Evolutionary conservation across 1,140 invertebrate genomes (phyloP), one percentile per base, ranked within the genome.

Genomic region (Camponotus pennsylvanicus): DNA sequence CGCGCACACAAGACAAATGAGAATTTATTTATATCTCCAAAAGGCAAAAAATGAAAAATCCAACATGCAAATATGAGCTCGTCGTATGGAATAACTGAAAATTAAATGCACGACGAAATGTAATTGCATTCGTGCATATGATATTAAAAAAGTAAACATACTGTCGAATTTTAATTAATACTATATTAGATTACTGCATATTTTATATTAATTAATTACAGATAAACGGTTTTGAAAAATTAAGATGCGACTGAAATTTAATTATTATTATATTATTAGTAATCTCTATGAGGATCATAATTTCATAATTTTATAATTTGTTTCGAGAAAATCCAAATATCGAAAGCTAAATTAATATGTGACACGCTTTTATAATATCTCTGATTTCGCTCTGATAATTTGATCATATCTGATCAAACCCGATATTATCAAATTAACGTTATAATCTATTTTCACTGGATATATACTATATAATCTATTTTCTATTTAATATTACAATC

Each of bases 91-190:
- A 83, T 83, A 75, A 83, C 55, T 83, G 69, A 83, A 83, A 83
- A 83, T 83, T 83, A 73, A 83, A 83, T 73, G 32, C n/a, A 63
- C 45, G 27, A 49, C 69, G 57, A 73, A 75, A 83, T 75, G 71
- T 75, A 83, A 75, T 83, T 83, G 55, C 79, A 82, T 59, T 73
- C 42, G 32, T 61, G 45, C 55, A 13, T 42, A 21, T 55, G 55
- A 55, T 61, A 42, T 18, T 61, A 70, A 73, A 73, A 82, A 82
- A 73, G 67, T 83, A 75, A 83, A 83, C 42, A 83, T 15, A 83
- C 55, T 55, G 69, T 27, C 27, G n/a, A 75, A 75, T 75, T 73
- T 82, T 75, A 83, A 83, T 83, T 83, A 75, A 73, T 73, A 75
- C 55, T 83, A 61, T 59, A 75, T 75, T 71, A 61, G 9, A 42